These are phyloP conservation scores for Escarpia spicata DNA, from an alignment of 2,888 invertebrate genomes.

Conservation along the genomic window DNA sequence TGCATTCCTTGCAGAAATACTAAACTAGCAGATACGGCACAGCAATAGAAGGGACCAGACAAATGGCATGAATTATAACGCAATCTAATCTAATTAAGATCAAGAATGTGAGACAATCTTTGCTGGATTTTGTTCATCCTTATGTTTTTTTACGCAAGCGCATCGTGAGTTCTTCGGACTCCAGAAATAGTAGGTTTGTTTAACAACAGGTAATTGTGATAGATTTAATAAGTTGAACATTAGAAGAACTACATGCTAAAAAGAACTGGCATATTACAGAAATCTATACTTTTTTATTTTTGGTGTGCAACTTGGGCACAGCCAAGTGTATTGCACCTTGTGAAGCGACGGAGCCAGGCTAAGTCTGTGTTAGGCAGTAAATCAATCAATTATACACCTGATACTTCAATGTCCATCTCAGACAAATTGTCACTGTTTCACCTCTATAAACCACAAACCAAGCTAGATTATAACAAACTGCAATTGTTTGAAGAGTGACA, in stretches of 20 bases:
- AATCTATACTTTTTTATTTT: too few relatives aligned
- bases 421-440: not conserved
- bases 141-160: not conserved
- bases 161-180: not conserved
- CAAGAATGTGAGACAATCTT: slow-evolving; percentile 10
- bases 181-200: not conserved
- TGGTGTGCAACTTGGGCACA: too few relatives aligned
- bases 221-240: not conserved
- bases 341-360: too few relatives aligned
- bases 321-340: too few relatives aligned
- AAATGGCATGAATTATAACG: not conserved
- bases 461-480: not conserved
- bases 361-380: too few relatives aligned
- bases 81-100: not conserved
- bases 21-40: not conserved
- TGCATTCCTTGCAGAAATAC: slow-evolving; percentile 10
- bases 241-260: not conserved
- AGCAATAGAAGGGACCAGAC: not conserved
- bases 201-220: not conserved
- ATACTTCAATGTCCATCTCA: not conserved
- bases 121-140: not conserved
- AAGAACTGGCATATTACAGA: not conserved
- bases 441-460: not conserved
- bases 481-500: too few relatives aligned
- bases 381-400: not conserved